Percentiles rank a stretch among this genome's conserved stretches.
phyloP scores from a whole-genome alignment of 2,113 vertebrate species.

The Puntigrus tetrazona region DNA sequence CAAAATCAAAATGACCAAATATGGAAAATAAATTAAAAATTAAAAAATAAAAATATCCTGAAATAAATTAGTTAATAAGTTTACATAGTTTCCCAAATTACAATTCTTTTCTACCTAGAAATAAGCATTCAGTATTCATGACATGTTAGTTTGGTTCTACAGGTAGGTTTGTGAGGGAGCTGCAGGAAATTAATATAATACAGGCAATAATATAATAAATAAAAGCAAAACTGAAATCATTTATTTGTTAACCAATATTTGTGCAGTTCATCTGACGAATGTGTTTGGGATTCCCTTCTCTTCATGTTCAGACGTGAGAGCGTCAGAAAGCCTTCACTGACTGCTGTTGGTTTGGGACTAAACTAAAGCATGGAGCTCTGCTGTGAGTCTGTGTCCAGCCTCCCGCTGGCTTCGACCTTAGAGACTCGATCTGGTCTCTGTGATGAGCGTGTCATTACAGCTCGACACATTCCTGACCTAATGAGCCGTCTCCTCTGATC shows the following conservation, averaged over 20 bases:
- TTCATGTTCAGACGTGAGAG: background rate
- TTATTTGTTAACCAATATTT: background rate
- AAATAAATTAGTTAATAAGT: too few relatives aligned
- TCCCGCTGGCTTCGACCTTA: conserved; percentile 52
- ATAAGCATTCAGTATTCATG: background rate
- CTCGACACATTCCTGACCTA: conserved; percentile 36
- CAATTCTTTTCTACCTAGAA: too few relatives aligned
- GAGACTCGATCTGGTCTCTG: conserved; percentile 39
- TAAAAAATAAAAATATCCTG: too few relatives aligned
- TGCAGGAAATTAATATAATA: background rate
- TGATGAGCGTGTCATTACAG: conserved; percentile 44
- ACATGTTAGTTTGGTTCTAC: background rate
- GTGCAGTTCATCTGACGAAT: background rate
- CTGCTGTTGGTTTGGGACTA: background rate
- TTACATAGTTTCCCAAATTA: too few relatives aligned
- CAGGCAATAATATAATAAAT: background rate
- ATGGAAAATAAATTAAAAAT: too few relatives aligned
- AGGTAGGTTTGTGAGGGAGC: background rate
- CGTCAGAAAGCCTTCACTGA: too few relatives aligned
- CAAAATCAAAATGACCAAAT: too few relatives aligned
- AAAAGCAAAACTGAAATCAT: too few relatives aligned
- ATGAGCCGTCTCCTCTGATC: conserved; percentile 38
- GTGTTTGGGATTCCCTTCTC: background rate
- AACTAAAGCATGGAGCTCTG: background rate
- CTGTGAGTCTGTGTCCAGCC: background rate